Evolutionary conservation across 2,113 vertebrate species (phyloP).

Genomic region (Onychostruthus taczanowskii): DNA sequence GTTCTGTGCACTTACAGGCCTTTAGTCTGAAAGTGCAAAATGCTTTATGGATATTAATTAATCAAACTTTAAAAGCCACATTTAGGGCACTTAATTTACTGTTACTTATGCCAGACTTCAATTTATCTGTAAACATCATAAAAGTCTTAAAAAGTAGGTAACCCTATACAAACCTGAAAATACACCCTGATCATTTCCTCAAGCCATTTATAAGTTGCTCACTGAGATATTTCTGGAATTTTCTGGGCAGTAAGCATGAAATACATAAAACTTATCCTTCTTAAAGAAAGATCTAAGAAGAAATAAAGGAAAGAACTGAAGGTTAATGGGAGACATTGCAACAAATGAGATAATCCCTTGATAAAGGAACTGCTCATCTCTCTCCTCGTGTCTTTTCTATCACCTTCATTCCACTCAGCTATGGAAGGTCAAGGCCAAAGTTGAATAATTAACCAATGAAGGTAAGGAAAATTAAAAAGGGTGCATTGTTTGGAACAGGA

Average conservation of each 20-base stretch:
- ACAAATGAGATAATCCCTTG: background rate
- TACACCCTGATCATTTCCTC: background rate
- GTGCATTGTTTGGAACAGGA: background rate
- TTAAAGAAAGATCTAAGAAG: background rate
- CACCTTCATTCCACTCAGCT: background rate
- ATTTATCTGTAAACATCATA: background rate
- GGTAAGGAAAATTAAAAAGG: background rate
- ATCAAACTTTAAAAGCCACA: constrained; percentile 7
- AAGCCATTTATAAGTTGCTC: background rate
- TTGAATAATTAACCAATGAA: background rate
- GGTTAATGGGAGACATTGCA: background rate
- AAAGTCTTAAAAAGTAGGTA: background rate
- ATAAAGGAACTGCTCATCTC: background rate
- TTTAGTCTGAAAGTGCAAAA: background rate
- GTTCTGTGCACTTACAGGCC: background rate
- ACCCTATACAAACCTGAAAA: background rate
- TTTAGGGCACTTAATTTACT: background rate
- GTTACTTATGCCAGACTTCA: background rate
- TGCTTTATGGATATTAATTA: background rate
- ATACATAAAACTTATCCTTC: background rate
- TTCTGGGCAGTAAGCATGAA: background rate
- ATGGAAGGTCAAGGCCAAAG: background rate
- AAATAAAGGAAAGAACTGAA: background rate
- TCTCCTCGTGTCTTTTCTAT: background rate
- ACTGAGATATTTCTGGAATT: background rate